phyloP scores from a whole-genome alignment of 2,113 vertebrate species.

The Melanostigma gelatinosum region DNA sequence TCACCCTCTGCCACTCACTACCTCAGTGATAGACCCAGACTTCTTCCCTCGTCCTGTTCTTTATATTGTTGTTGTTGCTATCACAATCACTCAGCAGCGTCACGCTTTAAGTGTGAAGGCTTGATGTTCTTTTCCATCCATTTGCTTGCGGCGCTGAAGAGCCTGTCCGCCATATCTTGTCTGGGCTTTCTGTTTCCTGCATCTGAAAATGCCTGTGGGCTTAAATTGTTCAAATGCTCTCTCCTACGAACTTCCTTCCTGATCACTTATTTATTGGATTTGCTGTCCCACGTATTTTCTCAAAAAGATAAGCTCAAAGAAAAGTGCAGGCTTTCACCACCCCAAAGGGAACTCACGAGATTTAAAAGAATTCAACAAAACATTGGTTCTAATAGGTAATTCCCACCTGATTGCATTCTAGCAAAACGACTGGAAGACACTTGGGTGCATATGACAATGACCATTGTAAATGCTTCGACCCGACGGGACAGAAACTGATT shows the following conservation, averaged over 20 bases:
- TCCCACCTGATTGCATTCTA: constrained; percentile 54
- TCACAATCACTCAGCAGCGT: constrained; percentile 64
- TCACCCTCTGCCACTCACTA: constrained; percentile 35
- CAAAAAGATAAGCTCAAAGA: constrained; percentile 73
- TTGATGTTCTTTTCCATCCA: constrained; percentile 67
- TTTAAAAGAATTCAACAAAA: constrained; percentile 64
- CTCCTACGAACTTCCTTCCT: constrained; percentile 70
- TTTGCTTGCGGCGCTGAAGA: constrained; percentile 68
- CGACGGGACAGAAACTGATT: not conserved
- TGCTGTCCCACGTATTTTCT: constrained; percentile 75
- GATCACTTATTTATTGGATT: constrained; percentile 82
- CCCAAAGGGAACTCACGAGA: constrained; percentile 41
- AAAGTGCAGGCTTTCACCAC: constrained; percentile 68
- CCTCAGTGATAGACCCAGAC: constrained; percentile 49
- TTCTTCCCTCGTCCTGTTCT: constrained; percentile 47
- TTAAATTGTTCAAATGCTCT: constrained; percentile 78
- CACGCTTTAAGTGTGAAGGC: constrained; percentile 57
- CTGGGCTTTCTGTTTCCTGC: constrained; percentile 36
- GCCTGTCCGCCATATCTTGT: constrained; percentile 70
- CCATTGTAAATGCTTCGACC: constrained; percentile 24
- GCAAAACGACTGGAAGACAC: constrained; percentile 35
- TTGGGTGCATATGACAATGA: constrained; percentile 8
- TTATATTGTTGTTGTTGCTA: constrained; percentile 61
- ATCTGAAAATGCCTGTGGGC: constrained; percentile 72
- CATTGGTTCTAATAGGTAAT: constrained; percentile 65